phyloP scores from a whole-genome alignment of 2,113 vertebrate genomes.

The Macroglossus sobrinus region DNA sequence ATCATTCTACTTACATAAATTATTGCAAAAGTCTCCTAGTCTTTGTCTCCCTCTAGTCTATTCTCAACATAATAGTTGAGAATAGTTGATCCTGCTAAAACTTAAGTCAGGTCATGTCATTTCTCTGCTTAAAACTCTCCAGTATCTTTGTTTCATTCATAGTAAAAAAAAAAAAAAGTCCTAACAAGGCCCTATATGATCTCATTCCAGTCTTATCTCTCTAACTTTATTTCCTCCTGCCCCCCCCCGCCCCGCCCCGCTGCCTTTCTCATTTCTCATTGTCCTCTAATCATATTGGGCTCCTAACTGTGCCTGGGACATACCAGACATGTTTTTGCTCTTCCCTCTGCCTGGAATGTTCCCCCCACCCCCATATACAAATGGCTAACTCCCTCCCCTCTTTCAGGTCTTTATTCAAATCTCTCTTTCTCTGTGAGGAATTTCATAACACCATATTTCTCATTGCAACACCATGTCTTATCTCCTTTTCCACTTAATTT shows the following conservation, averaged over 20 bases:
- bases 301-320: background rate
- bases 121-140: background rate
- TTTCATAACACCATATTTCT: background rate
- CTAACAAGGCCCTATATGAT: background rate
- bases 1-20: background rate
- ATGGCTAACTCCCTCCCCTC: background rate
- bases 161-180: background rate
- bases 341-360: background rate
- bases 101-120: background rate
- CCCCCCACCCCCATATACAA: background rate
- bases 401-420: background rate
- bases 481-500: background rate
- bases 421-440: background rate
- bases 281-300: background rate
- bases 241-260: no score
- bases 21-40: background rate
- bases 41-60: background rate
- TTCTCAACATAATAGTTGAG: background rate
- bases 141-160: background rate
- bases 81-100: background rate
- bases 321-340: background rate
- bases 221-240: background rate
- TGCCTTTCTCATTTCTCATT: background rate
- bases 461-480: background rate
- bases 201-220: constrained; percentile 3